These are phyloP conservation scores for Koerneria pararmatus DNA, from an alignment of 2,888 invertebrate genomes.

Conservation along the genomic window DNA sequence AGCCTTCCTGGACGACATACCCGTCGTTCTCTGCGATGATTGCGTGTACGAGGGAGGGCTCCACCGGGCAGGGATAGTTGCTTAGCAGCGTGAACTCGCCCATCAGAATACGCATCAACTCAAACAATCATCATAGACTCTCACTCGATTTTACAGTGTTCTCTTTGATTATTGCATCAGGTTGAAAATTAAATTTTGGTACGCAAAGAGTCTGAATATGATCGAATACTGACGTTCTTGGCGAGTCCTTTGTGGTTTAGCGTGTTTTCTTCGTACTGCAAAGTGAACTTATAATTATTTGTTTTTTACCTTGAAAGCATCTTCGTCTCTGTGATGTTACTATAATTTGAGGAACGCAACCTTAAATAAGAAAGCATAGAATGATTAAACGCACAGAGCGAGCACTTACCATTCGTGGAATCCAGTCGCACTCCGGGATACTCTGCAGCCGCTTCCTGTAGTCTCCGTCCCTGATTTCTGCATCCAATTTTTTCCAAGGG, in stretches of 20 bases:
- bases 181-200: neutral
- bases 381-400: too few species aligned
- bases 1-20: constrained; percentile 14
- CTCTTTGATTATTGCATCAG: too few species aligned
- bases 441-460: neutral
- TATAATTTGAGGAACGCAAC: too few species aligned
- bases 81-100: constrained; percentile 95
- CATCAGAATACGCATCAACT: constrained; percentile 90
- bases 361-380: too few species aligned
- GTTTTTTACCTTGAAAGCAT: too few species aligned
- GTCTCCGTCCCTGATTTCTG: constrained; percentile 29
- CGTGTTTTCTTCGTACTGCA: constrained; percentile 26
- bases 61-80: constrained; percentile 77
- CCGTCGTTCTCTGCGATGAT: constrained; percentile 9
- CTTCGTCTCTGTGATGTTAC: too few species aligned
- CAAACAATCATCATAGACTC: neutral
- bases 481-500: constrained; percentile 31
- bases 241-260: constrained; percentile 28
- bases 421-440: constrained; percentile 37
- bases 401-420: constrained; percentile 24
- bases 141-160: too few species aligned
- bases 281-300: constrained; percentile 1
- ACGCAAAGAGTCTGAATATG: too few species aligned
- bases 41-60: neutral
- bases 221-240: constrained; percentile 23